A percentile compares a stretch with the other conserved stretches of the same genome.
Evolutionary conservation across 2,113 vertebrate species (phyloP).

Genomic region (Hippocampus abdominalis): DNA sequence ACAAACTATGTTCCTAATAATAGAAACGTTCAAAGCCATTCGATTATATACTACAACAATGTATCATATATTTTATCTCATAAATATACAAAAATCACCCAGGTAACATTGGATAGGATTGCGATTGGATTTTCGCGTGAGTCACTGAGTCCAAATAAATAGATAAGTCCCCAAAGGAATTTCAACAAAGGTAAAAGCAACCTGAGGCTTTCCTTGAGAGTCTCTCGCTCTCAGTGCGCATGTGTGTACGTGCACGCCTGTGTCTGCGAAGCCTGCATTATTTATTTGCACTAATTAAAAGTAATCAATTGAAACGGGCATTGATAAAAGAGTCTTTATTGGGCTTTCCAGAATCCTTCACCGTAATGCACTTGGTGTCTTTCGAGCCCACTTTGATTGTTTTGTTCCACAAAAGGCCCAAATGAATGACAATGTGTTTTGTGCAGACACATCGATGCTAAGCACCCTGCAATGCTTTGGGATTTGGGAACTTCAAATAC

Average conservation of each 20-base stretch:
- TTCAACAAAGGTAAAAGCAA: slow-evolving; percentile 33
- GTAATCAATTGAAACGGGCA: slow-evolving; percentile 70
- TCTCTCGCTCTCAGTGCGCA: slow-evolving; percentile 2
- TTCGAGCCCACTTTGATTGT: slow-evolving; percentile 53
- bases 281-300: slow-evolving; percentile 73
- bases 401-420: slow-evolving; percentile 37
- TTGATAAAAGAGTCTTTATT: slow-evolving; percentile 69
- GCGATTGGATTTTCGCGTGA: neutral
- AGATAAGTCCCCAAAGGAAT: slow-evolving; percentile 24
- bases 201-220: slow-evolving; percentile 39
- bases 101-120: neutral
- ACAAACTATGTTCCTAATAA: too few relatives aligned
- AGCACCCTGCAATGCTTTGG: slow-evolving; percentile 33
- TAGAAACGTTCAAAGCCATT: too few relatives aligned
- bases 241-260: slow-evolving; percentile 8
- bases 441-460: slow-evolving; percentile 27
- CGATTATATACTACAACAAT: too few relatives aligned
- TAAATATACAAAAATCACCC: too few relatives aligned
- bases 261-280: slow-evolving; percentile 55
- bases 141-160: slow-evolving; percentile 21
- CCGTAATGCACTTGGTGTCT: slow-evolving; percentile 63
- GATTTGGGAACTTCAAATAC: slow-evolving; percentile 33
- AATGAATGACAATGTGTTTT: slow-evolving; percentile 35
- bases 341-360: slow-evolving; percentile 65
- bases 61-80: too few relatives aligned